A percentile compares a stretch with the other conserved stretches of the same genome.
Conservation (phyloP, 2,113 vertebrate species). For the Ascaphus truei region DNA sequence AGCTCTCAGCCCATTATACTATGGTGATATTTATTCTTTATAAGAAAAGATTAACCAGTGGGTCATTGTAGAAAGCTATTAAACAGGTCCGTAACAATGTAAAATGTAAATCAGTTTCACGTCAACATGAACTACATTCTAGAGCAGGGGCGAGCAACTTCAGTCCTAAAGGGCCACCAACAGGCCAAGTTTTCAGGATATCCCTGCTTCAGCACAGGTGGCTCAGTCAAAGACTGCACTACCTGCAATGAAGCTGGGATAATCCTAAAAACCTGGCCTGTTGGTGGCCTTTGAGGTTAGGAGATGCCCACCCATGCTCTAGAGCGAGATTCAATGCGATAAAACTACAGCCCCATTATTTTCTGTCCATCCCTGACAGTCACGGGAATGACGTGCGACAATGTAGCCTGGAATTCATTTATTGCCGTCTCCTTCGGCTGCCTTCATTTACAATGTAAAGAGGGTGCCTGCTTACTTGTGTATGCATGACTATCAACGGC, state of each 20-base stretch:
- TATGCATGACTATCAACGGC: slow-evolving; percentile 15
- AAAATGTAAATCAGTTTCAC: not conserved
- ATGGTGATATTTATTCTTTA: no score
- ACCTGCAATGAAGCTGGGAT: no score
- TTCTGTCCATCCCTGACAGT: not conserved
- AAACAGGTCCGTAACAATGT: not conserved
- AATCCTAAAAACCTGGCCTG: no score
- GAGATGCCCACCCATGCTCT: no score
- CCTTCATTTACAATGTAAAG: slow-evolving; percentile 29
- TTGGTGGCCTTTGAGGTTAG: no score
- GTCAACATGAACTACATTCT: not conserved
- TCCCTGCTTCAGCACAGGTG: no score
- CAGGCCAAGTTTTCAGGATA: no score
- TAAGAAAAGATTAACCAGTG: slow-evolving; percentile 10
- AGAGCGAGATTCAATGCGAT: not conserved
- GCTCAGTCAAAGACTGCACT: no score
- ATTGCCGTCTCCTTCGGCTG: not conserved
- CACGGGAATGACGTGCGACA: not conserved
- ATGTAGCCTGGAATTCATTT: not conserved
- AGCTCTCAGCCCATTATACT: no score
- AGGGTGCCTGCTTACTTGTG: slow-evolving; percentile 18
- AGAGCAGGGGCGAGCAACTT: no score
- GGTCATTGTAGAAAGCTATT: not conserved
- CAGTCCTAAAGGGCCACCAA: no score
- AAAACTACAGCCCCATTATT: not conserved